Percentiles rank a stretch among this genome's conserved stretches.
phyloP scores from a whole-genome alignment of 2,797 vertebrate species.

The Poecilia gillii region DNA sequence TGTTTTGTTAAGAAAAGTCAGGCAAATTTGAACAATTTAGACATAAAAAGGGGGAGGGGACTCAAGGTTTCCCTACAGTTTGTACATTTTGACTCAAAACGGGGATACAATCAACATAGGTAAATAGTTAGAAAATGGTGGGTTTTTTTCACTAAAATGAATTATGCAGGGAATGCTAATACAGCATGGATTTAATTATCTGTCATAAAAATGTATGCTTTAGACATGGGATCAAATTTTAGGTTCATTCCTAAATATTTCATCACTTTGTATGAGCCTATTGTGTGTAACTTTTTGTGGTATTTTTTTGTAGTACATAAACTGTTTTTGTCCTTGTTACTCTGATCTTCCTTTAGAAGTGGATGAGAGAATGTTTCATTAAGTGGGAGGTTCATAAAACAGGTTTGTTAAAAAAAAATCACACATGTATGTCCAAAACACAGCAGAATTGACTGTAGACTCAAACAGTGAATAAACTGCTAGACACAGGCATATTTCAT shows the following conservation, averaged over 20 bases:
- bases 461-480: background rate
- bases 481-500: background rate
- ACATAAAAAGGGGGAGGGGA: background rate
- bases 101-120: background rate
- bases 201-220: background rate
- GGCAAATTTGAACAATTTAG: background rate
- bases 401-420: background rate
- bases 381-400: background rate
- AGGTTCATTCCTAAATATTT: background rate
- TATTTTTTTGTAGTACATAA: background rate
- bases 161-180: background rate
- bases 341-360: background rate
- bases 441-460: background rate
- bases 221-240: background rate
- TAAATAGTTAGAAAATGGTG: background rate
- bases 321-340: background rate
- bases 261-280: background rate
- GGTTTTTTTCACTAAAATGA: fast-evolving
- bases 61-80: background rate
- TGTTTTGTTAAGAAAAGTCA: background rate
- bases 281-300: background rate
- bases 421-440: background rate
- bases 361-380: background rate
- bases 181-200: background rate
- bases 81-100: background rate